Base-by-base conservation (phyloP, 2,888 invertebrate genomes). In the Sylvicola cinctus region DNA sequence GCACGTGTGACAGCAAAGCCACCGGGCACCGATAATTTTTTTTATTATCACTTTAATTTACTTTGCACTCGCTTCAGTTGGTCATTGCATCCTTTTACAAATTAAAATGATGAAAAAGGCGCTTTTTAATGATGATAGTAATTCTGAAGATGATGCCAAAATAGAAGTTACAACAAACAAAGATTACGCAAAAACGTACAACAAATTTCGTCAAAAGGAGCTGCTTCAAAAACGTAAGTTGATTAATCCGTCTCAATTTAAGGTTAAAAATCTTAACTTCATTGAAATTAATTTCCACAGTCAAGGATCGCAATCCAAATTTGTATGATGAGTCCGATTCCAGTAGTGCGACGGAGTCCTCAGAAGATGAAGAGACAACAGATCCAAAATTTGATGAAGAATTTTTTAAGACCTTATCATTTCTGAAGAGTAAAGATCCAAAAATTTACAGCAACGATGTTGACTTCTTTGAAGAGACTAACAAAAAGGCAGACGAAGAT, bases 371-470 rank as follows among this genome's bases (percentile, higher is more conserved):
- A 32, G 48, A 46, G 36, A 39, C 46, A 3, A 39, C 48, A 32
- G 49, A 51, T 46, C 41, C 49, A 3, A 45, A 50, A 34, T 59
- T 59, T 35, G 91, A 95, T 49, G 74, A 78, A 43, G 76, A 81
- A 42, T 96, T 96, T 55, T 72, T 85, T 29, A 80, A 79, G 56
- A 80, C 91, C 0, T 60, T 93, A 2, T 67, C 88, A 0, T 73
- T 74, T 33, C 55, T 96, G 31, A 93, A 91, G 52, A 79, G 71
- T 31, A 84, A 81, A 49, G 84, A 93, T 60, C 85, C 91, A 0
- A 66, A 68, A 43, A 90, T 93, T 41, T 95, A 95, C 55, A 74
- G 91, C 49, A 66, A 74, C 28, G 63, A 68, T 35, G 66, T 67
- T 20, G 65, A 63, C 34, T 85, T 83, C 49, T 90, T 85, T 57